phyloP scores from a whole-genome alignment of 2,797 vertebrate species.

The Eospalax fontanierii region DNA sequence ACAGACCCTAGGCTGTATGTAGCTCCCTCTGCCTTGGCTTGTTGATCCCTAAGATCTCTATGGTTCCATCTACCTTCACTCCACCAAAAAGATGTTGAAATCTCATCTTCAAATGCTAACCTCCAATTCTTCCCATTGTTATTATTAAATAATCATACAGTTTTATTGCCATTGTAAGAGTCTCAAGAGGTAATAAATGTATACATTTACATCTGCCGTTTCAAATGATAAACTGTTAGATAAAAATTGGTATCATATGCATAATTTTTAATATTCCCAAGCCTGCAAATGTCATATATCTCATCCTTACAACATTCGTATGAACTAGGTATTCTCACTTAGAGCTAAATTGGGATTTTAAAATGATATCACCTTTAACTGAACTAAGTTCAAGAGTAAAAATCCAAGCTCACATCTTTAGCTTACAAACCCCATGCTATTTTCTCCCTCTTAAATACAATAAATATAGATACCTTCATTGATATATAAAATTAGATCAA shows the following conservation, averaged over 20 bases:
- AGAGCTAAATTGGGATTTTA: not conserved
- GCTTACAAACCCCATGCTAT: not conserved
- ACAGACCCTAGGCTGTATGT: too few species aligned
- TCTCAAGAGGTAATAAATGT: not conserved
- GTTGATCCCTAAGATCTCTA: not conserved
- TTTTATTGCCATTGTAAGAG: not conserved
- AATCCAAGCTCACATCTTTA: not conserved
- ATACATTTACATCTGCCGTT: not conserved
- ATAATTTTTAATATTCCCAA: not conserved
- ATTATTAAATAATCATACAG: not conserved
- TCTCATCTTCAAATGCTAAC: not conserved
- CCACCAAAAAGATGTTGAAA: not conserved
- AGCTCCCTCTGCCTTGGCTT: not conserved
- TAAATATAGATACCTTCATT: too few species aligned
- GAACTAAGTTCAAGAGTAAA: constrained; percentile 23
- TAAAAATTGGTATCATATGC: not conserved
- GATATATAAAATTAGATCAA: too few species aligned
- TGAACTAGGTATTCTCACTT: not conserved
- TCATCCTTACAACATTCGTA: not conserved
- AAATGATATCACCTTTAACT: constrained; percentile 12
- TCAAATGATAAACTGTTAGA: not conserved
- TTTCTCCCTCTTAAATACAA: not conserved
- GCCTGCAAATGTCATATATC: not conserved
- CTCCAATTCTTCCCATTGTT: not conserved
- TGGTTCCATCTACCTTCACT: not conserved